These are phyloP conservation scores for Ochotona princeps DNA, from an alignment of 2,113 vertebrate genomes.

Conservation along the genomic window DNA sequence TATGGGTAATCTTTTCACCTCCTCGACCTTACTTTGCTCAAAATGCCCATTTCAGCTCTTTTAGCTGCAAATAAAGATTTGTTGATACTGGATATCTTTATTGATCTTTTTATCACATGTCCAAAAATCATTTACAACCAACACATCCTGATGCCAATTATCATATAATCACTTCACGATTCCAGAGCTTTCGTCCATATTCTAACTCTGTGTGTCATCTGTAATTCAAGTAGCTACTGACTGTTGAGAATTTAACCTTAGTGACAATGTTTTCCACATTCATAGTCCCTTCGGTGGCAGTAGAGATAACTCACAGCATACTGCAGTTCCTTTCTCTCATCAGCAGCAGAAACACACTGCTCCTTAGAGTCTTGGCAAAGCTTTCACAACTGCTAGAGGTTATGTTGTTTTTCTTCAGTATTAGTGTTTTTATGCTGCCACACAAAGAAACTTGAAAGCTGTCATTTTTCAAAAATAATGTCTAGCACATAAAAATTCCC, in stretches of 20 bases:
- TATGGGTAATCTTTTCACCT: constrained; percentile 45
- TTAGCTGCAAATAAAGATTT: constrained; percentile 31
- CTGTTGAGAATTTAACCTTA: background rate
- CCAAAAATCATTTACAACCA: background rate
- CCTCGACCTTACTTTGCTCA: constrained; percentile 48
- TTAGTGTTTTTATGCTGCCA: background rate
- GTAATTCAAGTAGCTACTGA: background rate
- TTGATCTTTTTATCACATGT: background rate
- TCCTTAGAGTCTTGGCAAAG: background rate
- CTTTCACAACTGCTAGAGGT: background rate
- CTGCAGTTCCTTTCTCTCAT: background rate
- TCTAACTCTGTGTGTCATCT: background rate
- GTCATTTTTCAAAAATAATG: constrained; percentile 1
- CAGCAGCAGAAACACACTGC: background rate
- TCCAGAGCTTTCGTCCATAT: background rate
- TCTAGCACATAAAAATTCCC: background rate
- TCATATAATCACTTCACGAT: background rate
- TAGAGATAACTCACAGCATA: background rate
- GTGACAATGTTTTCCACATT: background rate
- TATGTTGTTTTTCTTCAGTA: background rate
- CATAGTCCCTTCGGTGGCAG: background rate
- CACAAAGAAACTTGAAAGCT: constrained; percentile 2
- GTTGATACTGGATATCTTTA: background rate
- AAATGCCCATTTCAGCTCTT: background rate
- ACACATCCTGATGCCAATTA: background rate